Evolutionary conservation across 2,888 invertebrate species (phyloP).

Genomic region (Ommatoiulus sabulosus): DNA sequence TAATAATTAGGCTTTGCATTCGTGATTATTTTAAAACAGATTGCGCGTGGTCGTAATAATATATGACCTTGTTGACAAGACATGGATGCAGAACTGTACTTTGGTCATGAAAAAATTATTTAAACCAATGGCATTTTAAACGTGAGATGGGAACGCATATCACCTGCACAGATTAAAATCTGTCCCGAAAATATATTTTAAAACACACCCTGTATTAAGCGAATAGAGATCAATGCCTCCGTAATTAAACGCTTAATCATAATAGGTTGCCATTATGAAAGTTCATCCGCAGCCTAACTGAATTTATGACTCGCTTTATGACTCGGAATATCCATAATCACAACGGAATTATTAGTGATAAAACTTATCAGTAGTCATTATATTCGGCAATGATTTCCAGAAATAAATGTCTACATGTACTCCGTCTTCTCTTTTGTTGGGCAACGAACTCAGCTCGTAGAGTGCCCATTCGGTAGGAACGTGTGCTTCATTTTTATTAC

Average conservation of each 20-base stretch:
- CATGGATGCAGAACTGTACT: not conserved
- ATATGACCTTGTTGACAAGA: too few species aligned
- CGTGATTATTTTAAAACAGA: not conserved
- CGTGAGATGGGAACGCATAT: too few species aligned
- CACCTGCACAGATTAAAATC: too few species aligned
- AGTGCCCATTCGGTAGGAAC: not conserved
- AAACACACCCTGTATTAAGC: not conserved
- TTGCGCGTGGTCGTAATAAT: not conserved
- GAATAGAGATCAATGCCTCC: constrained; percentile 1
- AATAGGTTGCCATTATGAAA: constrained; percentile 15
- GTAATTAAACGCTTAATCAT: constrained; percentile 11
- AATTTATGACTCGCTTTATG: not conserved
- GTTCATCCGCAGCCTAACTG: constrained; percentile 15
- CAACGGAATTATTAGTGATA: constrained; percentile 32
- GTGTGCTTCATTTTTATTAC: not conserved
- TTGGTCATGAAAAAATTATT: too few species aligned
- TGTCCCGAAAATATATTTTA: not conserved
- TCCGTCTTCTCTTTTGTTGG: not conserved
- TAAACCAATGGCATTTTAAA: too few species aligned
- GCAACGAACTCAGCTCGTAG: not conserved
- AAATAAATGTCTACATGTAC: constrained; percentile 1
- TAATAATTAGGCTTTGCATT: not conserved
- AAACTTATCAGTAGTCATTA: constrained; percentile 18
- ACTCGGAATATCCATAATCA: not conserved
- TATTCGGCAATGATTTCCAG: not conserved